Evolutionary conservation across 2,888 invertebrate genomes (phyloP), one percentile per base, ranked within the genome.

Genomic region (Nasonovia ribisnigri): DNA sequence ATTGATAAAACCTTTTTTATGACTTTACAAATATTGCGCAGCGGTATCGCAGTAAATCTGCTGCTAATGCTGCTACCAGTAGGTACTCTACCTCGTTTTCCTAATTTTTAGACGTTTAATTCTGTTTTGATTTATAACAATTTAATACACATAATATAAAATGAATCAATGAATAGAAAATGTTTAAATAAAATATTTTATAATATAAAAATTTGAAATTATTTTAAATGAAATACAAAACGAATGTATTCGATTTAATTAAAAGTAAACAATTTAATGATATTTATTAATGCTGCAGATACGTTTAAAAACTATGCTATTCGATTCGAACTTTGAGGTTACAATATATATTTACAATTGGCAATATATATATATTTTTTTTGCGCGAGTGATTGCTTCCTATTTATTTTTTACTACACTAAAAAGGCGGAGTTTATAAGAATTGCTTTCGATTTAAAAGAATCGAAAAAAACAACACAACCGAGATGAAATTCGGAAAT

Each of bases 401-500:
- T 16, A 36, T 48, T 43, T 90, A n/a, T 60, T 93, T 93, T 93
- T 93, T 87, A 86, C 87, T 90, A 93, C 93, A 93, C 54, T 20
- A n/a, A 93, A 93, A 93, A 93, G 93, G 93, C 67, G 93, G 90
- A 90, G 90, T 67, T 90, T 51, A 13, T 77, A 77, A 51, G 42
- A 93, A 93, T 93, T 86, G 93, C 86, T 90, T 93, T 93, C 93
- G 90, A 93, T 93, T 93, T 67, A 46, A 86, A 90, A 90, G 93
- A 86, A 93, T 86, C 60, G 90, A 36, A 84, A 89, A 91, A 93
- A 90, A 90, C 60, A 42, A 93, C 93, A 90, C 48, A 60, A 93
- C 93, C 48, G 67, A 93, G 90, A 93, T 90, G 93, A 93, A 93
- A 90, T 90, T 93, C 93, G 86, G 93, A 93, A 93, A 93, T 90